Evolutionary conservation across 1,140 invertebrate species (phyloP), one percentile per base, ranked within the genome.

Genomic region (Magallana angulata): DNA sequence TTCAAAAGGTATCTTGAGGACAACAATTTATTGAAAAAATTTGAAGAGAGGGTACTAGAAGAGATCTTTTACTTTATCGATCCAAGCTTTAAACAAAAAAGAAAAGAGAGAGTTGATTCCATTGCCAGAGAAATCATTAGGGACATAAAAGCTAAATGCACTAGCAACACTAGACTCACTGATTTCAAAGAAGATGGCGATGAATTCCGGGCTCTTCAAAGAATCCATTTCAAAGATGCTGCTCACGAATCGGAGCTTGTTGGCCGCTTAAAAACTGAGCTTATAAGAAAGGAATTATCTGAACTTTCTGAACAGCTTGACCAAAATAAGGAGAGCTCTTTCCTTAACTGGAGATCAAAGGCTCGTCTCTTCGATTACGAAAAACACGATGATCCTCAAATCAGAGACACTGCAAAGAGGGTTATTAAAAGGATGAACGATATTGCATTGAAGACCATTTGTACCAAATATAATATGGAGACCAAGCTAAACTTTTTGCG

Each of bases 31-130:
- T 16, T n/a, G 3, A 9, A 11, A 8, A 86, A 60, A 18, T 86
- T 82, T 62, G 8, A 62, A 24, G 85, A 82, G n/a, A 60, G 85
- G 48, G 85, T 82, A 14, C 56, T 64, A 9, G 85, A 86, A 64
- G 85, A 86, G 6, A 71, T 86, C 1, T 62, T 18, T 8, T 82
- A 64, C 82, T 18, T 60, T 1, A 62, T 62, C 12, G 85, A 86
- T 59, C 12, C 18, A 57, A 82, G 24, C 60, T 48, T 86, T 0
- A 57, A 82, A 76, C 12, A 12, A 9, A 24, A 76, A 30, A 76
- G 68, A 5, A 36, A 30, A 9, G 68, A 76, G 2, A 76, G 68
- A 76, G 68, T 76, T 7, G 68, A 76, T 1, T 18, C 68, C 7
- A 76, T 76, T 9, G 24, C 24, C 0, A 76, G 36, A 76, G 68